Percentiles rank a stretch among this genome's conserved stretches.
phyloP scores from a whole-genome alignment of 2,797 vertebrate genomes.

The Gambelia wislizenii region DNA sequence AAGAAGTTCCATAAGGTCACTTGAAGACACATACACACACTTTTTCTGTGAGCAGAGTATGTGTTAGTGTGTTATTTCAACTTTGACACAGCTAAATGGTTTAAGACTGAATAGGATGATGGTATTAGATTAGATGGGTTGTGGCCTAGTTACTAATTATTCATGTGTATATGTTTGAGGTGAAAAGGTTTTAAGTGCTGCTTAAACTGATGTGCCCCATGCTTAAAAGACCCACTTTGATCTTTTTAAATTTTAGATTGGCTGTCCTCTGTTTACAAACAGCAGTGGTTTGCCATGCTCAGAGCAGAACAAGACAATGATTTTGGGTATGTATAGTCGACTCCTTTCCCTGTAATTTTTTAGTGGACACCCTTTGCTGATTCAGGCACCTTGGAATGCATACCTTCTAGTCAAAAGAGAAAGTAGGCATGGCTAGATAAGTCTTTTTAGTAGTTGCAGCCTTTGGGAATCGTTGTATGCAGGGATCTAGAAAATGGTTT shows the following conservation, averaged over 20 bases:
- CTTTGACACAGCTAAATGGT: neutral
- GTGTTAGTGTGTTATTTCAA: neutral
- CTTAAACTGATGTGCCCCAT: neutral
- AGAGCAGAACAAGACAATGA: slow-evolving; percentile 97
- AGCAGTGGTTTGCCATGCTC: slow-evolving; percentile 98
- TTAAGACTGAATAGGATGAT: neutral
- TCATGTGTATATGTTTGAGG: neutral
- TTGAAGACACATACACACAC: no score
- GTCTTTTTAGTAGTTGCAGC: neutral
- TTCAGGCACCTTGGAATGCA: neutral
- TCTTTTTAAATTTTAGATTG: slow-evolving; percentile 84
- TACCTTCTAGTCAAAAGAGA: no score
- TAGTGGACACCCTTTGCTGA: slow-evolving; percentile 11
- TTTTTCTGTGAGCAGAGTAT: neutral
- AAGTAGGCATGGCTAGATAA: no score
- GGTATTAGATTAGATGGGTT: neutral
- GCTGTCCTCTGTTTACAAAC: slow-evolving; percentile 92
- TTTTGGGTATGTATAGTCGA: slow-evolving; percentile 86
- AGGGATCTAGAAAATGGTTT: neutral
- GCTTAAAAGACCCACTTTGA: neutral
- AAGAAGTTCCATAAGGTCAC: no score
- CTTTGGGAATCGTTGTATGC: neutral
- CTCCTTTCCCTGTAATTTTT: neutral
- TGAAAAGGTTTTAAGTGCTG: neutral
- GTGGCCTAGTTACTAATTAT: neutral